phyloP scores from a whole-genome alignment of 2,888 invertebrate genomes.

The Drosophila suboccidentalis region DNA sequence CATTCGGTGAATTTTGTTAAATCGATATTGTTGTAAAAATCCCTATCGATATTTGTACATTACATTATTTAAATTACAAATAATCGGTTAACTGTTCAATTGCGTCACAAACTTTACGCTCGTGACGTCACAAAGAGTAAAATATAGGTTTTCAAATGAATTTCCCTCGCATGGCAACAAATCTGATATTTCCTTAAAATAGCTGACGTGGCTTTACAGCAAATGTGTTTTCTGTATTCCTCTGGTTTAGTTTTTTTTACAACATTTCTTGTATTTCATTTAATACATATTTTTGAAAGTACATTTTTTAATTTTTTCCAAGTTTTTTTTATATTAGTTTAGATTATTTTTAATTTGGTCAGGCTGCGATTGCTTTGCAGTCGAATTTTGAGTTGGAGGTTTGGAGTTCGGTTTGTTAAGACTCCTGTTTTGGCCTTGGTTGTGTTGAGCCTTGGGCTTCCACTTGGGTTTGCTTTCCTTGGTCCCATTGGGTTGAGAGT shows the following conservation, averaged over 20 bases:
- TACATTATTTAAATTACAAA: neutral
- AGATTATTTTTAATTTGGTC: neutral
- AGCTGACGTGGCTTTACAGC: neutral
- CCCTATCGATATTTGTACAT: neutral
- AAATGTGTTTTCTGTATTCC: neutral
- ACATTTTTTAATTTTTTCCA: neutral
- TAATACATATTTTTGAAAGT: neutral
- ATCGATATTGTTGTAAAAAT: no score
- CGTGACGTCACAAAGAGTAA: neutral
- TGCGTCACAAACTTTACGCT: neutral
- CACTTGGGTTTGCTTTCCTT: neutral
- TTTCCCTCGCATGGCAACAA: neutral
- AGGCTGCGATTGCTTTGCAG: neutral
- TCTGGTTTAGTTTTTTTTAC: neutral
- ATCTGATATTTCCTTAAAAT: neutral
- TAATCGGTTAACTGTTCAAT: neutral
- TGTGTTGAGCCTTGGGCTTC: conserved; percentile 5
- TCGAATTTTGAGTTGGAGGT: neutral
- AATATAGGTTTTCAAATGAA: neutral
- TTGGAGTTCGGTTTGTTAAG: conserved; percentile 6
- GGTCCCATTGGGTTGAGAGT: neutral
- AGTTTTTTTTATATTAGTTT: neutral
- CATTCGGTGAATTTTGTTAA: no score
- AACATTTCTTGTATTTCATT: neutral
- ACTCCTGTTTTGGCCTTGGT: neutral